A percentile compares a stretch with the other conserved stretches of the same genome.
phyloP scores from a whole-genome alignment of 2,113 vertebrate species.

The Phalacrocorax brasilianus region DNA sequence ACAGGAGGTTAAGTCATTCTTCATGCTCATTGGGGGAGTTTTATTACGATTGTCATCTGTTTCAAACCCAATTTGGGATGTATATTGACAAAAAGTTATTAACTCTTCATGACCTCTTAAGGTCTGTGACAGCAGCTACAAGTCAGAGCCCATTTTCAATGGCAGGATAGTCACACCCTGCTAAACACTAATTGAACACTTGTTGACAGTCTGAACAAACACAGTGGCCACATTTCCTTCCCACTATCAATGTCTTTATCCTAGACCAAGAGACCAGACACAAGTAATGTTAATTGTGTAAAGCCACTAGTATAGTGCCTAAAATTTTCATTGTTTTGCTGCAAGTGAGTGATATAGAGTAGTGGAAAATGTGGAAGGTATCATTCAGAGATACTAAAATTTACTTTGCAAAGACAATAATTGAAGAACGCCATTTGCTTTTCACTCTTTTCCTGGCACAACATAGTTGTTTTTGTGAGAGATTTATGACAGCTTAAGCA shows the following conservation, averaged over 20 bases:
- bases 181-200: background rate
- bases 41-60: background rate
- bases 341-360: background rate
- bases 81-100: background rate
- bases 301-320: background rate
- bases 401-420: background rate
- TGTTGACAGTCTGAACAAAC: background rate
- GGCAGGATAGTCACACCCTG: background rate
- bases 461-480: background rate
- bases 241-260: background rate
- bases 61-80: background rate
- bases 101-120: background rate
- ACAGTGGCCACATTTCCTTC: background rate
- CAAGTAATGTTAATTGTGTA: background rate
- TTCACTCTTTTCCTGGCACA: background rate
- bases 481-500: background rate
- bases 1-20: background rate
- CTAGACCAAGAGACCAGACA: background rate
- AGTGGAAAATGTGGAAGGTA: background rate
- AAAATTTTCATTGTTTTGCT: background rate
- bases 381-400: background rate
- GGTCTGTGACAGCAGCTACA: background rate
- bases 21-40: background rate
- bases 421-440: background rate
- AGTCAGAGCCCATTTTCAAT: background rate